A percentile compares a stretch with the other conserved stretches of the same genome.
Conservation (phyloP, 2,888 invertebrate genomes). For the Andrena trimmerana region DNA sequence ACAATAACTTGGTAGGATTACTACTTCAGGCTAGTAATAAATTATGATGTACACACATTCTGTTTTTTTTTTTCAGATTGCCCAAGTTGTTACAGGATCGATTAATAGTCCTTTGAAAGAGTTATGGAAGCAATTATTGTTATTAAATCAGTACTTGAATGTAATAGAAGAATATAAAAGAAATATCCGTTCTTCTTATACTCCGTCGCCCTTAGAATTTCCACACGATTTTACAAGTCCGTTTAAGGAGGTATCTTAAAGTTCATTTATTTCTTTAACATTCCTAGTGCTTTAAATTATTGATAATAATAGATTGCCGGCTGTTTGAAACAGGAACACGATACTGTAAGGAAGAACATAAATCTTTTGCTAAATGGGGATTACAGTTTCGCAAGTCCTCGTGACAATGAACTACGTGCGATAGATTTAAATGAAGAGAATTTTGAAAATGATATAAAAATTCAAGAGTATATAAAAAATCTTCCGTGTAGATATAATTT, state of each 20-base stretch:
- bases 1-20: conserved; percentile 68
- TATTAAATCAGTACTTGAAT: conserved; percentile 70
- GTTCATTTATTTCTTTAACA: background rate
- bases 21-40: background rate
- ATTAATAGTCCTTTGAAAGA: conserved; percentile 64
- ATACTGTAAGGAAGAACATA: conserved; percentile 62
- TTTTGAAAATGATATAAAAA: conserved; percentile 60
- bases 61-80: conserved; percentile 55
- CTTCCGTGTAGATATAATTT: conserved; percentile 68
- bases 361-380: conserved; percentile 67
- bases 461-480: conserved; percentile 65
- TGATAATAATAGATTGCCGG: conserved; percentile 9
- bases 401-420: background rate
- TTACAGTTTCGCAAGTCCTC: conserved; percentile 32
- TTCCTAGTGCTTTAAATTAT: background rate
- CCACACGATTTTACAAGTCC: conserved; percentile 68
- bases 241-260: conserved; percentile 60
- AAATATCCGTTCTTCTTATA: conserved; percentile 48
- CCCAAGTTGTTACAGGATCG: conserved; percentile 70
- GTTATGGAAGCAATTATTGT: conserved; percentile 73
- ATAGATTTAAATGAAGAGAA: conserved; percentile 49
- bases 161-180: conserved; percentile 68
- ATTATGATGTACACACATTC: background rate
- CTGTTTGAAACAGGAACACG: conserved; percentile 57
- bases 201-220: conserved; percentile 62